These are phyloP conservation scores for Dasyurus viverrinus DNA, from an alignment of 2,113 vertebrate genomes.

Conservation along the genomic window DNA sequence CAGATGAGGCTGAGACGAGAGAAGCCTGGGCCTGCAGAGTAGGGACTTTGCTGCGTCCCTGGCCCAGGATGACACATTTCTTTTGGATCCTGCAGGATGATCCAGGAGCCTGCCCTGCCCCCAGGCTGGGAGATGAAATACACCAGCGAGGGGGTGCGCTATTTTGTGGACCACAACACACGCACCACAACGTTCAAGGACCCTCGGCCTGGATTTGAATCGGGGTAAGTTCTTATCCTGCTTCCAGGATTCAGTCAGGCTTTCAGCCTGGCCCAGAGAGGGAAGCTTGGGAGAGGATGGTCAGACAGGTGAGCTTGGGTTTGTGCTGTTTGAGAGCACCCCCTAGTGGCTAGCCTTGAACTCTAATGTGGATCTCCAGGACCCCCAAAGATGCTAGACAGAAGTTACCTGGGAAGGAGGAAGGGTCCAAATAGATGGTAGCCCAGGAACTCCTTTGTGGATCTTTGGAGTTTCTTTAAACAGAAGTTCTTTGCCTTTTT, in stretches of 20 bases:
- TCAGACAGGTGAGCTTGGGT: neutral
- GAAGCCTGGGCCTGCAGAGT: neutral
- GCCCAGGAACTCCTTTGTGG: neutral
- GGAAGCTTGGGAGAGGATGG: neutral
- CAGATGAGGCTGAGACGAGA: neutral
- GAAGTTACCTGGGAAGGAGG: neutral
- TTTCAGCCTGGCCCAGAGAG: neutral
- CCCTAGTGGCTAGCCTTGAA: slow-evolving; percentile 35
- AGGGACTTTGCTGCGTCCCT: neutral
- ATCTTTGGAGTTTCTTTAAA: neutral
- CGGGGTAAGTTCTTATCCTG: slow-evolving; percentile 88
- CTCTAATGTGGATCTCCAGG: neutral
- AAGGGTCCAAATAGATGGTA: neutral
- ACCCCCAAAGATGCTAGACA: neutral
- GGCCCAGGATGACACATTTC: neutral
- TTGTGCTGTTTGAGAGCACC: neutral
- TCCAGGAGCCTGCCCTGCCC: slow-evolving; percentile 97
- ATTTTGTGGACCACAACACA: slow-evolving; percentile 99
- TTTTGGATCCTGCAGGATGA: slow-evolving; percentile 88
- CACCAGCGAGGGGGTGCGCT: slow-evolving; percentile 96
- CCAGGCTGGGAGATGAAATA: slow-evolving; percentile 99
- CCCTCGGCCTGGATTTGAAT: slow-evolving; percentile 96
- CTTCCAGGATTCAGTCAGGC: rapidly evolving
- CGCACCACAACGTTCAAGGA: slow-evolving; percentile 99
- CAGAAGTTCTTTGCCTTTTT: neutral